These are phyloP conservation scores for Monomorium pharaonis DNA, from an alignment of 1,140 invertebrate species.

Conservation along the genomic window DNA sequence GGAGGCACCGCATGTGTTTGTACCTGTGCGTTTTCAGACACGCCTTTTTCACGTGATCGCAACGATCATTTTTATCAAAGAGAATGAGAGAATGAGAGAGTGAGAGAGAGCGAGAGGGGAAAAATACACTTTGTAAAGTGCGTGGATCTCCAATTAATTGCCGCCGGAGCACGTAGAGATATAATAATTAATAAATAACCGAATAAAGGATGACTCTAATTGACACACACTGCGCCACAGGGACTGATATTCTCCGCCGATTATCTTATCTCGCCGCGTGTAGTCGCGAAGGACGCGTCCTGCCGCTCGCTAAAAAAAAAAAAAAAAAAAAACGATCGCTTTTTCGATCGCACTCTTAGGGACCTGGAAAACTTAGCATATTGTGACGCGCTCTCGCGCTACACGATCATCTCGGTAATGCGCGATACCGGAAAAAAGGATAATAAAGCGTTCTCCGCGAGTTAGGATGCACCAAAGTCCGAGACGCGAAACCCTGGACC, in stretches of 20 bases:
- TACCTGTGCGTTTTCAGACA: constrained; percentile 61
- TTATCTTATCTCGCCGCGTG: not conserved
- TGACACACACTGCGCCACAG: constrained; percentile 1
- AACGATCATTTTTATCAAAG: constrained; percentile 39
- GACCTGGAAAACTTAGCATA: not conserved
- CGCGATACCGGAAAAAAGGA: not conserved
- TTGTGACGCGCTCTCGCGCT: no score
- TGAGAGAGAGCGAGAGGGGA: not conserved
- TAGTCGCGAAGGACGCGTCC: not conserved
- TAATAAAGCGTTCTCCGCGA: not conserved
- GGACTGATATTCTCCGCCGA: constrained; percentile 1
- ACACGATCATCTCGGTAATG: not conserved
- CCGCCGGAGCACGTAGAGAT: constrained; percentile 4
- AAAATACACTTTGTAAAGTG: not conserved
- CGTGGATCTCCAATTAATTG: constrained; percentile 31
- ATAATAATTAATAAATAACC: constrained; percentile 37
- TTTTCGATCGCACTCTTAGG: not conserved
- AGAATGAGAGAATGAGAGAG: not conserved
- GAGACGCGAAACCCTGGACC: not conserved
- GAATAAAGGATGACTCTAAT: constrained; percentile 31
- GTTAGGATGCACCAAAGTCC: constrained; percentile 11
- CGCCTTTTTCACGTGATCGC: constrained; percentile 58
- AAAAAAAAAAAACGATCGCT: not conserved
- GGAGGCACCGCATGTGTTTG: constrained; percentile 59
- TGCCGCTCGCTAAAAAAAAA: not conserved